A percentile compares a stretch with the other conserved stretches of the same genome.
Conservation (phyloP, 1,140 invertebrate species). For the Wasmannia auropunctata region DNA sequence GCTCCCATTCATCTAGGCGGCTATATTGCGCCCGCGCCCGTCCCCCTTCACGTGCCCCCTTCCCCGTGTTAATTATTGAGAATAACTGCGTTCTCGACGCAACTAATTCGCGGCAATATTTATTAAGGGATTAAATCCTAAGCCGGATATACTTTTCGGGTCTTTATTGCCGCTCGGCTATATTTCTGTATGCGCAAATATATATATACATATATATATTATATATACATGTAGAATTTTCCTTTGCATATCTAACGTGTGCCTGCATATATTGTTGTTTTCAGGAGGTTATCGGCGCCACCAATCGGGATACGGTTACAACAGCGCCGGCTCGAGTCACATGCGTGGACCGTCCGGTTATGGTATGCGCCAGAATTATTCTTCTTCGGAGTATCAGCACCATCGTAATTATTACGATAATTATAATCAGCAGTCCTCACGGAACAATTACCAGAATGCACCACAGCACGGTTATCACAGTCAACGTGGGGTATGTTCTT, state of each 20-base stretch:
- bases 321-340: constrained; percentile 55
- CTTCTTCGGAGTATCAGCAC: constrained; percentile 53
- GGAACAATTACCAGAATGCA: constrained; percentile 27
- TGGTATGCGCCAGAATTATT: not conserved
- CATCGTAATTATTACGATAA: constrained; percentile 61
- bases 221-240: not conserved
- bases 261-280: constrained; percentile 39
- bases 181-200: not conserved
- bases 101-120: constrained; percentile 23
- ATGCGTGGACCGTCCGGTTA: constrained; percentile 60
- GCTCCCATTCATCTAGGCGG: constrained; percentile 79
- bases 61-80: constrained; percentile 27
- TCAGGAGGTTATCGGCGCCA: constrained; percentile 79
- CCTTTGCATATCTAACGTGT: not conserved
- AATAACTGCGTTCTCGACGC: constrained; percentile 23
- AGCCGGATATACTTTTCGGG: not conserved
- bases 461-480: constrained; percentile 22
- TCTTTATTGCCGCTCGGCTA: not conserved
- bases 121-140: constrained; percentile 14
- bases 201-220: not conserved
- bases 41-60: not conserved
- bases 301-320: constrained; percentile 67
- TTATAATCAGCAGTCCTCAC: constrained; percentile 49
- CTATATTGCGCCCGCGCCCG: constrained; percentile 32
- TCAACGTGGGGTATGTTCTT: constrained; percentile 35